Conservation (phyloP, 2,797 vertebrate genomes). For the Sebastes matsubarae region DNA sequence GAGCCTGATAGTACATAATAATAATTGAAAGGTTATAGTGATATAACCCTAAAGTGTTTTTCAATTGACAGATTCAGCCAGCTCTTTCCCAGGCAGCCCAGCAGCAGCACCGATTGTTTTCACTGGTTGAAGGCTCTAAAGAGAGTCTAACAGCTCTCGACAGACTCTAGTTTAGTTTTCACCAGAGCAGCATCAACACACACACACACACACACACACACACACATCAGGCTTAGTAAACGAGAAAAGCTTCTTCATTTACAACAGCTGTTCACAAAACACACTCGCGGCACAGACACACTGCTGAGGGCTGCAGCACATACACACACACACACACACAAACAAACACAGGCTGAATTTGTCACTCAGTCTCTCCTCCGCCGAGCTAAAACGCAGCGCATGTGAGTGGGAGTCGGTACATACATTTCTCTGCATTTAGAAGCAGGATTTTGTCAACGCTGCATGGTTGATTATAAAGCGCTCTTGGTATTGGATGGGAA, state of each 20-base stretch:
- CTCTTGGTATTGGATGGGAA: neutral
- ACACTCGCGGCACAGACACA: neutral
- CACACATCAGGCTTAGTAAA: constrained; percentile 35
- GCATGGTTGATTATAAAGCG: constrained; percentile 1
- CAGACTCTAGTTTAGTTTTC: constrained; percentile 31
- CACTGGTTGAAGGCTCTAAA: constrained; percentile 3
- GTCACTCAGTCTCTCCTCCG: neutral
- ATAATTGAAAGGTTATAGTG: neutral
- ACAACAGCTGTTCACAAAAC: constrained; percentile 37
- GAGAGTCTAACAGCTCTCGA: constrained; percentile 25
- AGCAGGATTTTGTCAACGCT: neutral
- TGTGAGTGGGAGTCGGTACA: constrained; percentile 26
- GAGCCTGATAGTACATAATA: neutral
- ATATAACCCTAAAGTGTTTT: neutral
- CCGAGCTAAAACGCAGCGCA: constrained; percentile 3
- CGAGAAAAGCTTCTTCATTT: constrained; percentile 33
- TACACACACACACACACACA: neutral
- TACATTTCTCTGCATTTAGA: constrained; percentile 25
- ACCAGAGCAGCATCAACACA: constrained; percentile 33
- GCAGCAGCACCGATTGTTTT: constrained; percentile 12
- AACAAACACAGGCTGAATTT: constrained; percentile 3
- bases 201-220: constrained; percentile 7
- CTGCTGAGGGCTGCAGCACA: neutral
- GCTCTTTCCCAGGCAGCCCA: neutral
- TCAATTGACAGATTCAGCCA: neutral